phyloP scores from a whole-genome alignment of 2,888 invertebrate genomes.

The Drosophila birchii region DNA sequence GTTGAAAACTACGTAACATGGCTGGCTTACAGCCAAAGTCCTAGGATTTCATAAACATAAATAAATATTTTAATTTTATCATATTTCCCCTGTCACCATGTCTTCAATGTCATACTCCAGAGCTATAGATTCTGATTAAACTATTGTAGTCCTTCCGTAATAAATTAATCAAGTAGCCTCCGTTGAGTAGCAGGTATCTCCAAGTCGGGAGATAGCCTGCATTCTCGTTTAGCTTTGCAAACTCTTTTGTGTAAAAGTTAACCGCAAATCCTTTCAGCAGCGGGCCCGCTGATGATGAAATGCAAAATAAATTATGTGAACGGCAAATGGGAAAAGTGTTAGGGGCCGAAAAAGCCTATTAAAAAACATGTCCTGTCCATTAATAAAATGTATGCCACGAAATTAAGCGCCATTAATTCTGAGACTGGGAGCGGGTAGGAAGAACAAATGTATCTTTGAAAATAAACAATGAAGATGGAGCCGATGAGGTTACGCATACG shows the following conservation, averaged over 20 bases:
- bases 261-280: slow-evolving; percentile 27
- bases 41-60: not conserved
- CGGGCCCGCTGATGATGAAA: slow-evolving; percentile 38
- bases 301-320: slow-evolving; percentile 23
- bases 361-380: slow-evolving; percentile 62
- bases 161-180: not conserved
- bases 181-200: not conserved
- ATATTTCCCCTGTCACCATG: not conserved
- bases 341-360: slow-evolving; percentile 19
- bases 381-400: slow-evolving; percentile 63
- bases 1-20: not conserved
- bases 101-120: not conserved
- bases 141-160: not conserved
- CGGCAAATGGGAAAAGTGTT: slow-evolving; percentile 8
- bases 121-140: not conserved
- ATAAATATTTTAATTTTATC: not conserved
- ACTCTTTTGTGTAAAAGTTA: slow-evolving; percentile 26
- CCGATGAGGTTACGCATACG: slow-evolving; percentile 60
- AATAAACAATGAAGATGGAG: slow-evolving; percentile 57
- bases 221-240: slow-evolving; percentile 3
- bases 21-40: not conserved
- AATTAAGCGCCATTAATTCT: slow-evolving; percentile 68
- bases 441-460: slow-evolving; percentile 6
- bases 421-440: slow-evolving; percentile 1
- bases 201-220: not conserved